Conservation (phyloP, 2,888 invertebrate genomes). For the Tromatobia lineatoria region DNA sequence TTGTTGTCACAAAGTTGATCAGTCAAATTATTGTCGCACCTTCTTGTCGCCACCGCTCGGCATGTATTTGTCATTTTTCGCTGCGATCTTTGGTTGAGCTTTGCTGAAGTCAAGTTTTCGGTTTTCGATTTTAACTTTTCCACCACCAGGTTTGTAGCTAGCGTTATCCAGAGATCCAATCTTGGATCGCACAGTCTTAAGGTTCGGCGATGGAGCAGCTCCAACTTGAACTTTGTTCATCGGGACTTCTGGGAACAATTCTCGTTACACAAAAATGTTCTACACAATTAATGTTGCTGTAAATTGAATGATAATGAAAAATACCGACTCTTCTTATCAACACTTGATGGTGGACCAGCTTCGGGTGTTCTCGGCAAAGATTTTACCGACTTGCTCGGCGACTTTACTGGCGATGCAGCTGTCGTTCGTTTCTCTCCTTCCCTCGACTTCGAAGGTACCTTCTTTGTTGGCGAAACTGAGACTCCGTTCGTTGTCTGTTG, state of each 20-base stretch:
- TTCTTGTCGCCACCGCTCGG: constrained; percentile 97
- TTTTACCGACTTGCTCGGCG: constrained; percentile 88
- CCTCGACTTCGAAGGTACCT: constrained; percentile 87
- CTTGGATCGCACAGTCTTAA: constrained; percentile 96
- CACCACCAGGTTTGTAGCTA: constrained; percentile 95
- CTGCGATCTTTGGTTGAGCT: constrained; percentile 94
- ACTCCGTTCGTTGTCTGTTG: constrained; percentile 88
- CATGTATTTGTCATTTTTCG: constrained; percentile 95
- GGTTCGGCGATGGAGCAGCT: constrained; percentile 95
- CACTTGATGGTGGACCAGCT: constrained; percentile 86
- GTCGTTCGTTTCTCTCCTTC: constrained; percentile 85
- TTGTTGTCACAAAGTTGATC: not conserved
- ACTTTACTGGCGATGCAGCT: constrained; percentile 86
- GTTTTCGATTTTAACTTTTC: constrained; percentile 94
- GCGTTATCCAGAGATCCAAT: constrained; percentile 97
- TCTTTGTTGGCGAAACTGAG: constrained; percentile 90
- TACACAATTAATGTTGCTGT: too few species aligned
- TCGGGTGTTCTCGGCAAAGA: constrained; percentile 91
- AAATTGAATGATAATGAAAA: constrained; percentile 5
- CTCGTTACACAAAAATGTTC: constrained; percentile 15
- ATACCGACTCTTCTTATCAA: constrained; percentile 90
- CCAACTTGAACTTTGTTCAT: constrained; percentile 98
- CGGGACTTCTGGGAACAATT: constrained; percentile 89
- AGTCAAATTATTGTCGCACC: constrained; percentile 86
- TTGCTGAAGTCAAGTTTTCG: constrained; percentile 94